These are phyloP conservation scores for Pristionchus exspectatus DNA, from an alignment of 2,888 invertebrate genomes.

Conservation along the genomic window DNA sequence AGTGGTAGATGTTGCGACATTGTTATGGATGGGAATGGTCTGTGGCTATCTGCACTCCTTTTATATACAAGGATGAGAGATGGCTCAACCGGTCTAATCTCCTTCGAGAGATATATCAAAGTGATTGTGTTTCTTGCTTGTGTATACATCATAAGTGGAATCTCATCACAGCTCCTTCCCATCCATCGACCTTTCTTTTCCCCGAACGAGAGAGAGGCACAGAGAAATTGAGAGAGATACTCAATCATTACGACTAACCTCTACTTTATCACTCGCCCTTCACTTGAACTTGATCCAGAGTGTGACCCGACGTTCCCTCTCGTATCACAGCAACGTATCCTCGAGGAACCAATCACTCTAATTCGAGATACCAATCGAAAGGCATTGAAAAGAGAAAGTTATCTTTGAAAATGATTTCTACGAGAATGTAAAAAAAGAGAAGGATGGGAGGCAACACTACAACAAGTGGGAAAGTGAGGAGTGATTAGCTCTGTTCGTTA, in stretches of 20 bases:
- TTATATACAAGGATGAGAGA: constrained; percentile 44
- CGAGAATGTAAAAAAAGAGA: not conserved
- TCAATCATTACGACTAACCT: constrained; percentile 51
- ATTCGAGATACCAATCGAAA: not conserved
- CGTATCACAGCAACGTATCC: constrained; percentile 37
- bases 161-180: constrained; percentile 39
- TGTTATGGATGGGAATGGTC: constrained; percentile 6
- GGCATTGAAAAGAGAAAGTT: not conserved
- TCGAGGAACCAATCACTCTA: constrained; percentile 15
- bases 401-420: not conserved
- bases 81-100: constrained; percentile 56
- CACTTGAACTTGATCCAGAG: constrained; percentile 43
- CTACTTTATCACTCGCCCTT: constrained; percentile 35
- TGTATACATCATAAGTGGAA: constrained; percentile 44
- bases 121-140: constrained; percentile 50
- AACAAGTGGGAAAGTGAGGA: not conserved
- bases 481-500: not conserved
- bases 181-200: constrained; percentile 43
- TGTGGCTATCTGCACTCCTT: constrained; percentile 49
- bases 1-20: constrained; percentile 28
- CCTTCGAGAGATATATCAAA: constrained; percentile 48
- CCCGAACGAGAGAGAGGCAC: not conserved
- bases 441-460: not conserved
- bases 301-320: constrained; percentile 40
- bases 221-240: not conserved